Base-by-base conservation (phyloP, 2,113 vertebrate genomes). In the Phocoena phocoena region DNA sequence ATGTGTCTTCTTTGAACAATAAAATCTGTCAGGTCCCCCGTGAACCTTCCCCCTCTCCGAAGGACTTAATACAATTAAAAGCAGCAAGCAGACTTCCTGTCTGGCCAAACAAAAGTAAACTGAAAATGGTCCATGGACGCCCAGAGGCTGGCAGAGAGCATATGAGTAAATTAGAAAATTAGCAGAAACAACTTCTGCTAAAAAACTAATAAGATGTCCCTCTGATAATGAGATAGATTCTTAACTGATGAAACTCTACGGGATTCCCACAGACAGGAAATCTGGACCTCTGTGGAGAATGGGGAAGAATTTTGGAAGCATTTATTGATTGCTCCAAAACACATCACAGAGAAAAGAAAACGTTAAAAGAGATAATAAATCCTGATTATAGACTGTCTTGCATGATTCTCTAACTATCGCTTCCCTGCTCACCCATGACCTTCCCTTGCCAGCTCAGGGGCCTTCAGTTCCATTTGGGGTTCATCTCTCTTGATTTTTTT, bases 141-240 rank as follows among this genome's bases (percentile, higher is more conserved):
- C 68, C 90, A 65, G 94, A 0, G 3, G 73, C 86, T 92, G 96
- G 95, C 93, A 87, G 89, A 3, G 36, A 68, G 26, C 55, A 79
- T 6, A 44, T 2, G 41, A 67, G 38, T 96, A 91, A 97, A 95
- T 97, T 89, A 93, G 96, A 87, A 88, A 96, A 95, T 96, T 89
- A 93, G 79, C 77, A 95, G 95, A 84, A 84, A 63, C 0, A 21
- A 63, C 50, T 92, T 92, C 73, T 74, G 73, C 47, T 36, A 88
- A 88, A 96, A 90, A 93, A 68, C 44, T 1, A 93, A 63, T 63
- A 85, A 90, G 85, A 70, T 6, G 31, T n/a, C 79, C 36, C 12
- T 85, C 82, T 1, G 13, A 74, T 71, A 47, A 79, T 25, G 63
- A 86, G 77, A 90, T 17, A 31, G 58, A 50, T 25, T 21, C 53